phyloP scores from a whole-genome alignment of 2,113 vertebrate species.

The Xenopus borealis region DNA sequence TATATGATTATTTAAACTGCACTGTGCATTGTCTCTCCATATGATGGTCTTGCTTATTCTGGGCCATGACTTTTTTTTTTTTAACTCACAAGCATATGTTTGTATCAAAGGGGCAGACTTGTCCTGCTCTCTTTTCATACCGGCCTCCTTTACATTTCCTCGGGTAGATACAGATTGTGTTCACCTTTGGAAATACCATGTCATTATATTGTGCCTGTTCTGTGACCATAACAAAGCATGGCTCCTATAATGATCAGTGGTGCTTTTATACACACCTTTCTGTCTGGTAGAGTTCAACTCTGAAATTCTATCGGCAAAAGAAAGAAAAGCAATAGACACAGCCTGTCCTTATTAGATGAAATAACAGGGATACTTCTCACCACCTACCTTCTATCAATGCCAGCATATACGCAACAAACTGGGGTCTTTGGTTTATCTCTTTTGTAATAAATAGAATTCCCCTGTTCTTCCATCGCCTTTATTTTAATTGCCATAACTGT shows the following conservation, averaged over 20 bases:
- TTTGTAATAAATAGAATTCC: neutral
- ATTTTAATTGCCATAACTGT: too few relatives aligned
- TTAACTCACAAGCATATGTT: neutral
- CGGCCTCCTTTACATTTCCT: conserved; percentile 9
- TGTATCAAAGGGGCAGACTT: conserved; percentile 8
- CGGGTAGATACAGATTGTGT: conserved; percentile 27
- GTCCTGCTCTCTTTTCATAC: conserved; percentile 1
- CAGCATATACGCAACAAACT: neutral
- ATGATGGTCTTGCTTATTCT: conserved; percentile 1
- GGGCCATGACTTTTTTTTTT: neutral
- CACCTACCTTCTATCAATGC: conserved; percentile 6
- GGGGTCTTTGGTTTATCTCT: neutral
- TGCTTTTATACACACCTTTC: neutral
- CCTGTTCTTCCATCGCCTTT: too few relatives aligned
- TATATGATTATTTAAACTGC: neutral
- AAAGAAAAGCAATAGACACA: conserved; percentile 2
- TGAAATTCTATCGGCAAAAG: neutral
- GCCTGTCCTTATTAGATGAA: conserved; percentile 23
- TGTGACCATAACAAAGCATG: conserved; percentile 9
- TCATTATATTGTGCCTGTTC: conserved; percentile 39
- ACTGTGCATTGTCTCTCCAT: conserved; percentile 5
- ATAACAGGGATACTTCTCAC: conserved; percentile 21
- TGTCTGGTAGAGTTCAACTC: neutral
- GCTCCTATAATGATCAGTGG: neutral
- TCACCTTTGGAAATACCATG: conserved; percentile 20